phyloP scores from a whole-genome alignment of 2,888 invertebrate species.

The Synergus japonicus region DNA sequence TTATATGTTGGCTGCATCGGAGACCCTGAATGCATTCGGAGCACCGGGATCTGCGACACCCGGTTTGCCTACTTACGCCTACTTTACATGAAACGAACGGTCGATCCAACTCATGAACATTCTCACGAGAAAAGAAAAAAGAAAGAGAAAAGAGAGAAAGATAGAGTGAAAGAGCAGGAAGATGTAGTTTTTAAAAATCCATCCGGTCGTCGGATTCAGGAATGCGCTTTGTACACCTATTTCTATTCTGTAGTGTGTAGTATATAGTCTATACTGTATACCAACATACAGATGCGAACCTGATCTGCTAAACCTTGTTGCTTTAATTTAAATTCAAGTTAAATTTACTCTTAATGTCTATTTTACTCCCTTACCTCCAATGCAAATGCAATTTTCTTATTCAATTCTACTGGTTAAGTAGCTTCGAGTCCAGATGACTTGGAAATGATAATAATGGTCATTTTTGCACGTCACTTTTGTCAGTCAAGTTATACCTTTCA shows the following conservation, averaged over 20 bases:
- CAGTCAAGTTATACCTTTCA: background rate
- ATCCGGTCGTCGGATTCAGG: constrained; percentile 57
- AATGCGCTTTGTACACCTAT: constrained; percentile 56
- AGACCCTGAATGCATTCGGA: constrained; percentile 44
- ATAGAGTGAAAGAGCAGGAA: constrained; percentile 39
- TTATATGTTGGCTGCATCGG: constrained; percentile 53
- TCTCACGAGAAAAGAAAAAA: constrained; percentile 50
- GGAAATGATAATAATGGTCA: background rate
- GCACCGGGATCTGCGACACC: constrained; percentile 63
- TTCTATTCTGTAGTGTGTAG: constrained; percentile 33
- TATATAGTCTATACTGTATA: background rate
- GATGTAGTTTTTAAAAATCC: constrained; percentile 53
- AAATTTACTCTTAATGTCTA: constrained; percentile 49
- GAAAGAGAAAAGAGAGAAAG: constrained; percentile 43
- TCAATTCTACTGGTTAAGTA: background rate
- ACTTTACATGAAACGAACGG: constrained; percentile 67
- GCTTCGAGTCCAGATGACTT: background rate
- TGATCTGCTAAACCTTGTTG: constrained; percentile 29
- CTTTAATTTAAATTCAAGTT: constrained; percentile 17
- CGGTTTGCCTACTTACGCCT: constrained; percentile 75
- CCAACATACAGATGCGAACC: constrained; percentile 1
- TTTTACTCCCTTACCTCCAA: constrained; percentile 46
- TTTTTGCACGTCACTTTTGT: too few relatives aligned
- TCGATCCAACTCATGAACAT: constrained; percentile 64
- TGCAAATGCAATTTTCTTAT: constrained; percentile 14